Evolutionary conservation across 2,797 vertebrate species (phyloP).

Genomic region (Meda fulgida): DNA sequence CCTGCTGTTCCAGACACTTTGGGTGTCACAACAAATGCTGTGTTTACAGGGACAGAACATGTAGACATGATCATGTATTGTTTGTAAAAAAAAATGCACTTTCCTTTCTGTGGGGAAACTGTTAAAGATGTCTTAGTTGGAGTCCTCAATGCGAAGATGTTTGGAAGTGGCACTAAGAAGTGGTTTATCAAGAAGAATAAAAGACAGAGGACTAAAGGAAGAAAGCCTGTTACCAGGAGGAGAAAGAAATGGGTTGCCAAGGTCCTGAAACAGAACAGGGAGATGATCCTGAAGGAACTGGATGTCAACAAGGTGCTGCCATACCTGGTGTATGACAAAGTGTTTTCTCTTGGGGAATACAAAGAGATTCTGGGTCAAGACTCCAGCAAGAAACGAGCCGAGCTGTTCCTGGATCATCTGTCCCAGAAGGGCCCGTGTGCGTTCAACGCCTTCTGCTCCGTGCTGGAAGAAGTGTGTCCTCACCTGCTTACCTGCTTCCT

Average conservation of each 20-base stretch:
- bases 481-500: constrained; percentile 88
- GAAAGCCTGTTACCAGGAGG: constrained; percentile 73
- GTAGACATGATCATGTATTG: constrained; percentile 64
- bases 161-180: constrained; percentile 78
- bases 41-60: constrained; percentile 63
- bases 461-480: constrained; percentile 90
- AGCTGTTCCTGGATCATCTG: constrained; percentile 87
- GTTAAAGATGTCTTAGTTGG: constrained; percentile 65
- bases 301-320: constrained; percentile 85
- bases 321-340: constrained; percentile 83
- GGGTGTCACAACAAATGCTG: constrained; percentile 70
- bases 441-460: constrained; percentile 85
- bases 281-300: constrained; percentile 83
- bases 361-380: constrained; percentile 85
- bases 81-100: constrained; percentile 71
- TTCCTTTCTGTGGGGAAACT: constrained; percentile 69
- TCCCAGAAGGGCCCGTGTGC: constrained; percentile 84
- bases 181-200: constrained; percentile 84
- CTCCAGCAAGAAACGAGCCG: constrained; percentile 75
- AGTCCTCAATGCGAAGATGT: constrained; percentile 79
- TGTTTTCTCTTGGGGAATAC: constrained; percentile 89
- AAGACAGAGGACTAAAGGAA: constrained; percentile 72
- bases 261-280: constrained; percentile 80
- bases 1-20: constrained; percentile 77
- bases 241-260: constrained; percentile 78